A percentile compares a stretch with the other conserved stretches of the same genome.
phyloP scores from a whole-genome alignment of 2,797 vertebrate genomes.

The Galagoides demidoff region DNA sequence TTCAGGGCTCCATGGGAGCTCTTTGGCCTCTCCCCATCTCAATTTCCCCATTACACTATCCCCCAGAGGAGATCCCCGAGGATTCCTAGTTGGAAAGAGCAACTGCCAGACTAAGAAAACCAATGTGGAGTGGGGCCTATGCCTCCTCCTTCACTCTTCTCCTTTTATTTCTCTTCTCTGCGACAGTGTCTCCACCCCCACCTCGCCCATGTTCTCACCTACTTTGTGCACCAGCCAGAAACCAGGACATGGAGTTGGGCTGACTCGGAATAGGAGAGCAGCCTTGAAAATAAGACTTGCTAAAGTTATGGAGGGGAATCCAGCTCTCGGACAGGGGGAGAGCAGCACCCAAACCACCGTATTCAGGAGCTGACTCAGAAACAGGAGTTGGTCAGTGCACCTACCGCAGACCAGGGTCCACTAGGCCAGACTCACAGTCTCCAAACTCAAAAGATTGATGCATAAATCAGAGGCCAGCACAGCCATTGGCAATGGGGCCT shows the following conservation, averaged over 20 bases:
- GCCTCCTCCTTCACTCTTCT: background rate
- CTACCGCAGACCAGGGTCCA: background rate
- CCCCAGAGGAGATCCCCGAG: background rate
- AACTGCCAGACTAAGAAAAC: background rate
- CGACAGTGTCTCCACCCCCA: background rate
- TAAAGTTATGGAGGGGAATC: background rate
- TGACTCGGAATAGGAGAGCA: background rate
- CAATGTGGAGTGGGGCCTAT: background rate
- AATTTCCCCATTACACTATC: background rate
- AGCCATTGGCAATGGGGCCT: background rate
- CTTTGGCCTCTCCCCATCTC: background rate
- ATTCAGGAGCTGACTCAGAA: background rate
- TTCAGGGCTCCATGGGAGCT: background rate
- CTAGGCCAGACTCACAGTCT: background rate
- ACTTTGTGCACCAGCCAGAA: background rate
- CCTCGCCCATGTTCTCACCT: background rate
- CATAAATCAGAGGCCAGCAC: background rate
- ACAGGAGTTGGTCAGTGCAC: background rate
- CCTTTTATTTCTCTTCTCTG: background rate
- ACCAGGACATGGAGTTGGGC: background rate
- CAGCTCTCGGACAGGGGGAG: background rate
- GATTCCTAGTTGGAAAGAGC: background rate
- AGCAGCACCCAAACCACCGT: background rate
- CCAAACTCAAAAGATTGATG: background rate
- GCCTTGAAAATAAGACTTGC: background rate